These are phyloP conservation scores for Triplophysa dalaica DNA, from an alignment of 2,113 vertebrate genomes.

Conservation along the genomic window DNA sequence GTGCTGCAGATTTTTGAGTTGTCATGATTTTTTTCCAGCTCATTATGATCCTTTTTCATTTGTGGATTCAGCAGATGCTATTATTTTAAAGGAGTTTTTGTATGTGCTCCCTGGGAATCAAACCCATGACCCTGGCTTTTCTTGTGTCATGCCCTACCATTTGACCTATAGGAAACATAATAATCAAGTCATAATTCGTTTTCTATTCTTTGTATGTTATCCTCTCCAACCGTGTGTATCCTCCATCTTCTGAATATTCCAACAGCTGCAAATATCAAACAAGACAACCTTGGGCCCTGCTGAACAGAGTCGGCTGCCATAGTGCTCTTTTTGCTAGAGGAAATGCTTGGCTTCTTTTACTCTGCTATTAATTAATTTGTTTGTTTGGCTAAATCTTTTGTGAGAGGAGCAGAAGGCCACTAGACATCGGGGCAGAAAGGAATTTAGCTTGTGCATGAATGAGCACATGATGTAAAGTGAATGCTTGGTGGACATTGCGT, in stretches of 20 bases:
- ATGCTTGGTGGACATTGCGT: background rate
- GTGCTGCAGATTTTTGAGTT: slow-evolving; percentile 52
- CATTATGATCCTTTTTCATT: no score
- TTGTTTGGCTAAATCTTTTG: slow-evolving; percentile 40
- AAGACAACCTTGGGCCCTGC: slow-evolving; percentile 54
- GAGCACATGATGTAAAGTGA: slow-evolving; percentile 3
- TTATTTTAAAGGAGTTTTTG: no score
- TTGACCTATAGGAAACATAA: no score
- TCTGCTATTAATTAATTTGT: slow-evolving; percentile 47
- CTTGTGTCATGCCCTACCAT: no score
- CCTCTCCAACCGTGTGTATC: slow-evolving; percentile 46
- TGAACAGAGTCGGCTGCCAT: slow-evolving; percentile 54
- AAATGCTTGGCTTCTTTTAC: slow-evolving; percentile 52
- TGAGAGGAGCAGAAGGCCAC: background rate
- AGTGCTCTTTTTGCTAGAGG: slow-evolving; percentile 67
- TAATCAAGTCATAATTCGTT: no score
- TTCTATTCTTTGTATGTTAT: slow-evolving; percentile 1
- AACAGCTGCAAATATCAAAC: slow-evolving; percentile 33
- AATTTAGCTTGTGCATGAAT: slow-evolving; percentile 6
- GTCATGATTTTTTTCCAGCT: slow-evolving; percentile 44
- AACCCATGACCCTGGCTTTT: no score
- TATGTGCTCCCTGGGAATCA: no score
- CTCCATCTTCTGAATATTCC: slow-evolving; percentile 54
- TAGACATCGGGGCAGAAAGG: slow-evolving; percentile 4
- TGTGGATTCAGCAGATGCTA: no score